Percentiles rank a stretch among this genome's conserved stretches.
These are phyloP conservation scores for Tromatobia lineatoria DNA, from an alignment of 2,888 invertebrate genomes.

Conservation along the genomic window DNA sequence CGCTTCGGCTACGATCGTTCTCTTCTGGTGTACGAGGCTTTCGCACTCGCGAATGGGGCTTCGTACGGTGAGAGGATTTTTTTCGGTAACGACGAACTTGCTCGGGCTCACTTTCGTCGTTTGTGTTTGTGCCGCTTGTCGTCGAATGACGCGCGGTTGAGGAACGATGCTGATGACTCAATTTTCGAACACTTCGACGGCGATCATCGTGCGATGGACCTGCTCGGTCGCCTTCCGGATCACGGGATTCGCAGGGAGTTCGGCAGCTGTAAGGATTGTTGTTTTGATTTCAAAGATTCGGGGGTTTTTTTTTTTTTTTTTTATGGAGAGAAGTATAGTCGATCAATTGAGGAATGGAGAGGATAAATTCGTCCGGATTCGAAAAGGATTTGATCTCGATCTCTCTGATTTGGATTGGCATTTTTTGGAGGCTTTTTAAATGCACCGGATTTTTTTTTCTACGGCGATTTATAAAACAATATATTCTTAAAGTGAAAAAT, in stretches of 20 bases:
- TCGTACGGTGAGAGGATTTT: conserved; percentile 9
- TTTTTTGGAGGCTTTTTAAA: no score
- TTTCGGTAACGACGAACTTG: conserved; percentile 14
- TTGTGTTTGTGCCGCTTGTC: conserved; percentile 46
- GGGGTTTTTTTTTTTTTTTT: not conserved
- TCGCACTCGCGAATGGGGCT: not conserved
- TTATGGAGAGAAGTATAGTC: no score
- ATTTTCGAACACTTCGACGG: conserved; percentile 5
- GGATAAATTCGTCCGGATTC: no score
- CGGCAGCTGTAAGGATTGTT: not conserved
- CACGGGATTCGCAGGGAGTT: conserved; percentile 12
- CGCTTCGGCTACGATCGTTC: conserved; percentile 11
- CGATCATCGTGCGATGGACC: conserved; percentile 28
- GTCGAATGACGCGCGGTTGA: conserved; percentile 1
- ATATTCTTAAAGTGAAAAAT: no score
- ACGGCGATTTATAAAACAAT: no score
- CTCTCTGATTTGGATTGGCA: no score
- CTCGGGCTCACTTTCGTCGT: conserved; percentile 5
- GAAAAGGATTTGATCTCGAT: no score
- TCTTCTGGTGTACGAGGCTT: not conserved
- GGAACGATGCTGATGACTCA: not conserved
- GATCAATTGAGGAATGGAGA: no score
- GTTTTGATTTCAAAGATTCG: not conserved
- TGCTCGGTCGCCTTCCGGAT: conserved; percentile 15
- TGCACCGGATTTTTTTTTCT: no score